Evolutionary conservation across 2,888 invertebrate species (phyloP), one percentile per base, ranked within the genome.

Genomic region (Melinopterus prodromus): DNA sequence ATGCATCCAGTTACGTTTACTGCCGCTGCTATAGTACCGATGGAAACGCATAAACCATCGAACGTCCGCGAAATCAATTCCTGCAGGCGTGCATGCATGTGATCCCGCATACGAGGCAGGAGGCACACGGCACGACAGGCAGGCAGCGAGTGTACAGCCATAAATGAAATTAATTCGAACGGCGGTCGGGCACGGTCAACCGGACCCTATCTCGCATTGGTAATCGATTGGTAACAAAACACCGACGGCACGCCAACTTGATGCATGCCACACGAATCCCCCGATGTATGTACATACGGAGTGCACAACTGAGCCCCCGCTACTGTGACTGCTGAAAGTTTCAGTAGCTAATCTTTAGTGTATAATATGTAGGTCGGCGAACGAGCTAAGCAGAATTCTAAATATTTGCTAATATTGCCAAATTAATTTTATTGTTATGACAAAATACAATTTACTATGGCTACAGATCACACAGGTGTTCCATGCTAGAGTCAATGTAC

Each of bases 201-300:
- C 36, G 74, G 74, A 36, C 74, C 74, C 74, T 53, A 74, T 74
- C 37, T 74, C 74, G 74, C 71, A 71, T 71, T 71, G 35, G 71
- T 74, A 74, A 74, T 74, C 74, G 74, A 74, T 74, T 74, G 74
- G 74, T 74, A 79, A 77, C 71, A 72, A 77, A 70, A 72, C 71
- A 79, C 26, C 79, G 71, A 79, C 70, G 69, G 77, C 37, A 69
- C 77, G 69, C 79, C 76, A 69, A 77, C 76, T 79, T 71, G 71
- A 79, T 71, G 77, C 77, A 38, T 71, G 77, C 72, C 36, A 77
- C 77, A 69, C 78, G 74, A 53, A 53, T 53, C 53, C 12, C 53
- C 12, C 53, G 26, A 26, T 26, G 26, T 26, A 26, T 26, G 26
- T 26, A 26, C 26, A 26, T 26, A 26, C 26, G 26, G 26, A 26